Base-by-base conservation (phyloP, 2,797 vertebrate genomes). In the Propithecus perrieri region DNA sequence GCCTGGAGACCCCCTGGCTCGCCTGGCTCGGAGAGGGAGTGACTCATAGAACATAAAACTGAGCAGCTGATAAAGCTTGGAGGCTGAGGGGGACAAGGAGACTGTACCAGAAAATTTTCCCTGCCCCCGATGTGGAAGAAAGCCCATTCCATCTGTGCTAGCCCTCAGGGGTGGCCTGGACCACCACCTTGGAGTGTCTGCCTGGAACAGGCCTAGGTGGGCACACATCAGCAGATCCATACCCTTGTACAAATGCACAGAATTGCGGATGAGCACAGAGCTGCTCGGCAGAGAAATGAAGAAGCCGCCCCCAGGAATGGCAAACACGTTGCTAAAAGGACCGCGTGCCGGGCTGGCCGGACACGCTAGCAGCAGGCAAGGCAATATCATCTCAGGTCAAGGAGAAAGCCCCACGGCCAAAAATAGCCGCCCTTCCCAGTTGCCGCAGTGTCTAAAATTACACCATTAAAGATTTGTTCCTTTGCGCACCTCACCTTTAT, bases 361-460 rank as follows among this genome's bases (percentile, higher is more conserved):
- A 50, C 33, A 4, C 10, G 0, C 57, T 43, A 67, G 43, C n/a
- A 35, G 48, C 84, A 61, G 61, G 92, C 74, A 28, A 72, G 74
- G 87, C 43, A 5, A 57, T 80, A 95, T 74, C 94, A 92, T 89
- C 79, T 97, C 96, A 55, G 97, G 97, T 98, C 97, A 97, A 97
- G 97, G 97, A 97, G 95, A 97, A 94, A 93, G 61, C 61, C 93
- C 93, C 63, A 18, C 18, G 33, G 94, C 96, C 95, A 79, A 85
- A 97, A 98, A 97, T 97, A 97, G 96, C 97, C 7, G 2, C 91
- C 80, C 86, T 94, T 46, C 92, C 92, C 93, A 94, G 97, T 96
- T 97, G 97, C 93, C 86, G 61, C 91, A 24, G 65, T 75, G 20
- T 93, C 97, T 98, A 97, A 96, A 98, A 97, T 97, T 97, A 97